Base-by-base conservation (phyloP, 2,888 invertebrate genomes). In the Pollenia amentaria region DNA sequence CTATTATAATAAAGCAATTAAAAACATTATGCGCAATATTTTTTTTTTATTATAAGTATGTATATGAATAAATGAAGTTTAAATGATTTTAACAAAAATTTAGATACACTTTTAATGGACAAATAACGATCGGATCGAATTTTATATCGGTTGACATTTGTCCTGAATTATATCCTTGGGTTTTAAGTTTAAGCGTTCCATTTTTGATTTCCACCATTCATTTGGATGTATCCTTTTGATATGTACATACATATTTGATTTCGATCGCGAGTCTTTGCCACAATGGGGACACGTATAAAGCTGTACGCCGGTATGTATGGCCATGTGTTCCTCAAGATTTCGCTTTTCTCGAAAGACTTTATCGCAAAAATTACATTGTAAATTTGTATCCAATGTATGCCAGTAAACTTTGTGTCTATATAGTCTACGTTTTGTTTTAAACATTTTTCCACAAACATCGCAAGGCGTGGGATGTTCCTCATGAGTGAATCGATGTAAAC, bases 181-280 rank as follows among this genome's bases (percentile, higher is more conserved):
- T 18, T 53, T 57, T 48, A 83, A 65, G 40, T 88, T 88, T 11
- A 87, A 80, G 21, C 91, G 89, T 1, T 88, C 90, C 55, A 90
- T 89, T 46, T 91, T 89, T 3, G 91, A 91, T 1, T 86, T 88
- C 60, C 90, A 89, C 92, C 92, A 92, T 83, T 92, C 91, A 6
- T 89, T 73, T 62, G 90, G 90, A 82, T 92, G 92, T 80, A 90
- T 90, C 44, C 92, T 91, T 86, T 92, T 92, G 18, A 92, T 91
- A 51, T 92, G 92, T 51, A 91, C 92, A 86, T 92, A 92, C 92
- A 92, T 92, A 85, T 92, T 92, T 18, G 92, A 91, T 60, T 89
- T 91, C 60, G 92, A 92, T 18, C 92, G 91, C 72, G 90, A 91
- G 62, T 92, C 92, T 18, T 91, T 92, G 72, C 90, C 88, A 53